Percentiles rank a stretch among this genome's conserved stretches.
phyloP scores from a whole-genome alignment of 2,113 vertebrate species.

The Hystrix cristata region DNA sequence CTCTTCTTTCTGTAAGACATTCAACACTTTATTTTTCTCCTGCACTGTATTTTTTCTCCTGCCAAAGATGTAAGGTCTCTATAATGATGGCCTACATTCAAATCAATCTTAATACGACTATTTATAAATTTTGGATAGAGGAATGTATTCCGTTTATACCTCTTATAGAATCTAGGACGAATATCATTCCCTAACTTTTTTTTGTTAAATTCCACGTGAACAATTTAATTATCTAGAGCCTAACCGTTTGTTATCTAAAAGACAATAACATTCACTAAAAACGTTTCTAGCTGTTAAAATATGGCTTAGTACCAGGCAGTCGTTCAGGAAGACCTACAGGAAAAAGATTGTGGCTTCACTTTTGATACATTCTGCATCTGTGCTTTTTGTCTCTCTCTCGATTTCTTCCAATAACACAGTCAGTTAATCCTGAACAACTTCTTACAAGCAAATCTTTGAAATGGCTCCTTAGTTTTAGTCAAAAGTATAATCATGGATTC shows the following conservation, averaged over 20 bases:
- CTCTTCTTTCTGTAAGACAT: background rate
- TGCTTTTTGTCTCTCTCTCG: background rate
- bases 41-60: background rate
- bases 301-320: background rate
- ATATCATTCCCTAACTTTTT: background rate
- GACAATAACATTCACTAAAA: background rate
- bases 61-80: background rate
- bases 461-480: background rate
- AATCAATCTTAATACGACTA: background rate
- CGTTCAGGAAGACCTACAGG: background rate
- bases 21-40: background rate
- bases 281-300: background rate
- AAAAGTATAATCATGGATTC: constrained; percentile 54
- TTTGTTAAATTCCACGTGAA: background rate
- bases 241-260: constrained; percentile 39
- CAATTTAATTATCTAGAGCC: background rate
- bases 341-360: background rate
- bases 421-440: constrained; percentile 26
- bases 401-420: background rate
- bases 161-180: background rate
- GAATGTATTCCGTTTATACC: background rate
- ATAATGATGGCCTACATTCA: background rate
- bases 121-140: background rate
- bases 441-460: constrained; percentile 40
- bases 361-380: background rate